Percentiles rank a stretch among this genome's conserved stretches.
These are phyloP conservation scores for Sigmodon hispidus DNA, from an alignment of 2,113 vertebrate species.

Conservation along the genomic window DNA sequence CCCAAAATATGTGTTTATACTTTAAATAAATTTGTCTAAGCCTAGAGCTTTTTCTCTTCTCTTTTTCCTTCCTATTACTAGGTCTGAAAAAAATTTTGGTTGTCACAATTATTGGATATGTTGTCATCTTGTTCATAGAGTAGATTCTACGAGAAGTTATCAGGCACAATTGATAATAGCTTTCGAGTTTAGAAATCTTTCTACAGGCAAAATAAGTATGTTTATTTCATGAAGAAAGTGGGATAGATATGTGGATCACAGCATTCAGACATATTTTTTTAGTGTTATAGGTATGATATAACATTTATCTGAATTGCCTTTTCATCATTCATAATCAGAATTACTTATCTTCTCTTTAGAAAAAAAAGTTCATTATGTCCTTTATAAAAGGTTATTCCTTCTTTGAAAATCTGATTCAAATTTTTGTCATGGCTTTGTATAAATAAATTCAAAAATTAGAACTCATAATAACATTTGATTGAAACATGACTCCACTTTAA, in stretches of 20 bases:
- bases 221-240: slow-evolving; percentile 8
- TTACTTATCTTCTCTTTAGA: background rate
- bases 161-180: background rate
- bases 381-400: background rate
- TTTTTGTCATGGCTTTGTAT: background rate
- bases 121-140: background rate
- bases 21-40: slow-evolving; percentile 2
- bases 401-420: background rate
- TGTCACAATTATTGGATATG: background rate
- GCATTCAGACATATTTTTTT: background rate
- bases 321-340: background rate
- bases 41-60: background rate
- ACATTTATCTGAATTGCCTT: background rate
- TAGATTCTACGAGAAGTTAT: background rate
- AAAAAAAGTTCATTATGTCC: background rate
- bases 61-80: background rate
- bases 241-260: background rate
- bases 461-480: background rate
- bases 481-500: background rate
- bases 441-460: background rate
- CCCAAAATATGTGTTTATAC: background rate
- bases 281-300: background rate
- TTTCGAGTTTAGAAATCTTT: background rate
- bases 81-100: background rate
- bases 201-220: background rate